Percentiles rank a stretch among this genome's conserved stretches.
Conservation (phyloP, 2,797 vertebrate genomes). For the Anas acuta region DNA sequence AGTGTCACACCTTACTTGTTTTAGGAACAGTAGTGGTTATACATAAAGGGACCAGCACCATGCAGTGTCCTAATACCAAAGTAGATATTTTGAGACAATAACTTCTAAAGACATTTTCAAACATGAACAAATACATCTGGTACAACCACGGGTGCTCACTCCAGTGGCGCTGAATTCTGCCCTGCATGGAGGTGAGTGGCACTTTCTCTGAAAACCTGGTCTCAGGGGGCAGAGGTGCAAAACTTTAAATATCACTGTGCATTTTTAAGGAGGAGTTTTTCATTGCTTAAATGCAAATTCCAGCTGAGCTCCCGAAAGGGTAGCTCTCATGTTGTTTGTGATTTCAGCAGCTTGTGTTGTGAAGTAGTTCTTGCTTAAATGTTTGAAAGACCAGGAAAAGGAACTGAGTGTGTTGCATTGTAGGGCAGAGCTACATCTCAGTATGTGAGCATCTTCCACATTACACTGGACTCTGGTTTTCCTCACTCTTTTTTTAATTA, state of each 20-base stretch:
- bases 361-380: not conserved
- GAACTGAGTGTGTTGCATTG: not conserved
- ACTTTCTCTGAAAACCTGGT: not conserved
- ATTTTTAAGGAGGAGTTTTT: not conserved
- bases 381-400: not conserved
- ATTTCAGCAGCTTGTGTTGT: not conserved
- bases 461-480: not conserved
- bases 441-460: not conserved
- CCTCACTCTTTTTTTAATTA: not conserved
- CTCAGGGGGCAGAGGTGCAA: not conserved
- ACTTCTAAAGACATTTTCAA: not conserved
- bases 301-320: not conserved
- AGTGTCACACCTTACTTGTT: not conserved
- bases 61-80: not conserved
- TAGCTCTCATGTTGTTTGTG: not conserved
- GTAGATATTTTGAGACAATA: not conserved
- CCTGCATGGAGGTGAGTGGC: not conserved
- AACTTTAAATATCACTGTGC: not conserved
- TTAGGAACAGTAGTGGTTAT: not conserved
- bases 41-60: not conserved
- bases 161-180: not conserved
- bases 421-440: not conserved
- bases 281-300: not conserved
- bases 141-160: not conserved
- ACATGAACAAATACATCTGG: not conserved